Evolutionary conservation across 2,797 vertebrate species (phyloP).

Genomic region (Parauchenoglanis ngamensis): DNA sequence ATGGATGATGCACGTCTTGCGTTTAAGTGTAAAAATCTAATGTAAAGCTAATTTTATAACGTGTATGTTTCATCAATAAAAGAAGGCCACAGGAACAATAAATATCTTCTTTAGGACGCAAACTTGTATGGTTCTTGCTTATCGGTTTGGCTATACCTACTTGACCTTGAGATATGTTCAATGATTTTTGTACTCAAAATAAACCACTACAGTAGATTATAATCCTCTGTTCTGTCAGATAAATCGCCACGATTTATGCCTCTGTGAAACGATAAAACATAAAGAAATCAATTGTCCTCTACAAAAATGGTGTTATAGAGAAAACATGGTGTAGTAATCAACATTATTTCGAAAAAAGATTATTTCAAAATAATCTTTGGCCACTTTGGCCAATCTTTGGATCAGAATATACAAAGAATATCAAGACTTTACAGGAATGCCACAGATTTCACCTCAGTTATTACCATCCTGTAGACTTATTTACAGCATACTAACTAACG

Average conservation of each 20-base stretch:
- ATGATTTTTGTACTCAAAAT: not conserved
- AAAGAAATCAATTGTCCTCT: not conserved
- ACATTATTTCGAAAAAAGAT: not conserved
- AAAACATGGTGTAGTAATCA: not conserved
- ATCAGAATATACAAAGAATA: not conserved
- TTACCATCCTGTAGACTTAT: not conserved
- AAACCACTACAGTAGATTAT: not conserved
- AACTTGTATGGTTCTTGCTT: not conserved
- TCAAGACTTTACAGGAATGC: not conserved
- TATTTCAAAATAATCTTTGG: not conserved
- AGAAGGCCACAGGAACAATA: not conserved
- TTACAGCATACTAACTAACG: not conserved
- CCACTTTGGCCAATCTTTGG: too few relatives aligned
- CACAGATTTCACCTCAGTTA: not conserved
- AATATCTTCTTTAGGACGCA: not conserved
- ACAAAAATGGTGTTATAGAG: too few relatives aligned
- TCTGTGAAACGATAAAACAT: not conserved
- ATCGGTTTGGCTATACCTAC: not conserved
- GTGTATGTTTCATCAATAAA: not conserved
- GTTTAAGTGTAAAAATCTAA: not conserved
- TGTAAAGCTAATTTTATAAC: not conserved
- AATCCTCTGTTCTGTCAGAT: not conserved
- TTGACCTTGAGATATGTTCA: slow-evolving; percentile 15
- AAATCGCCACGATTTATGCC: not conserved
- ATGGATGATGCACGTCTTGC: too few relatives aligned